Percentiles rank a stretch among this genome's conserved stretches.
These are phyloP conservation scores for Acronicta psi DNA, from an alignment of 2,888 invertebrate genomes.

Conservation along the genomic window DNA sequence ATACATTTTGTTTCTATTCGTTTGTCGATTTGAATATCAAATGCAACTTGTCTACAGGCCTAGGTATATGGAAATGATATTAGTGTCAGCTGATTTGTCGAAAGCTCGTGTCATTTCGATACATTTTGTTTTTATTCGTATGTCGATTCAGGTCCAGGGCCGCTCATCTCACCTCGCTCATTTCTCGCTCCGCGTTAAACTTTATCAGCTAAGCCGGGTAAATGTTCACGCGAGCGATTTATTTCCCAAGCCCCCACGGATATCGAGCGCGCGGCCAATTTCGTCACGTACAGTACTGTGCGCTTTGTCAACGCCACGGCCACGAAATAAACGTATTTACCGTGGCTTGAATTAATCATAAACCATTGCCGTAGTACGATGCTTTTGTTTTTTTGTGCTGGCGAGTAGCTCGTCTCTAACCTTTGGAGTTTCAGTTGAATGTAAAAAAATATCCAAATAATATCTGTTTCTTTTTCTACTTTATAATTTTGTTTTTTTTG, in stretches of 20 bases:
- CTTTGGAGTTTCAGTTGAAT: not conserved
- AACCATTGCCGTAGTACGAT: constrained; percentile 41
- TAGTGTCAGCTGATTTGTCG: too few relatives aligned
- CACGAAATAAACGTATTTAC: constrained; percentile 62
- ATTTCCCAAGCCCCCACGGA: constrained; percentile 43
- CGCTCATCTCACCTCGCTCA: constrained; percentile 23
- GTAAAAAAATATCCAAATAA: not conserved
- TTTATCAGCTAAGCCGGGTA: constrained; percentile 44
- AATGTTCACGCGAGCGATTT: constrained; percentile 51
- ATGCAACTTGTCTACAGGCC: too few relatives aligned
- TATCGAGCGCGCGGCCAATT: constrained; percentile 58
- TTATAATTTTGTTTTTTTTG: too few relatives aligned
- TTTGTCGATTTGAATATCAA: too few relatives aligned
- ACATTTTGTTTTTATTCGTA: too few relatives aligned
- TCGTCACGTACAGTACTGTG: constrained; percentile 56
- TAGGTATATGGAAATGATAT: too few relatives aligned
- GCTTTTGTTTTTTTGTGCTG: constrained; percentile 43
- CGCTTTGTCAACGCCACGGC: constrained; percentile 60
- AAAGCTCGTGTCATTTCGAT: too few relatives aligned
- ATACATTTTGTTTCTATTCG: too few relatives aligned
- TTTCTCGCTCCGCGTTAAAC: constrained; percentile 29
- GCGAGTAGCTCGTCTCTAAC: constrained; percentile 5
- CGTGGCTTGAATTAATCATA: constrained; percentile 64
- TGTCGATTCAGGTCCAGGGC: too few relatives aligned
- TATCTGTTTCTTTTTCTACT: too few relatives aligned